Evolutionary conservation across 2,113 vertebrate genomes (phyloP).

Genomic region (Chionodraco myersi): DNA sequence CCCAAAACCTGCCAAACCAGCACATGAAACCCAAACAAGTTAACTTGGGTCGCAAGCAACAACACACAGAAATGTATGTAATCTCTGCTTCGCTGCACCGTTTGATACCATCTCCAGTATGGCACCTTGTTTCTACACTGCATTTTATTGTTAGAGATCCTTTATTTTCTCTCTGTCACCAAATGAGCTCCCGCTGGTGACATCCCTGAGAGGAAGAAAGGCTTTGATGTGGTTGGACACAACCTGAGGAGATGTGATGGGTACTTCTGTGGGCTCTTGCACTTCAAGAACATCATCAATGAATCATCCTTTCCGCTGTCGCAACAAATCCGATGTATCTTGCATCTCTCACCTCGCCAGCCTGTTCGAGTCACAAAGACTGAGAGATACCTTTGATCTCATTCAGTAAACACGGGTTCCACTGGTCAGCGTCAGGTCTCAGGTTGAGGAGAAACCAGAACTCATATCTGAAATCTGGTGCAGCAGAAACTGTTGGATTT

Average conservation of each 20-base stretch:
- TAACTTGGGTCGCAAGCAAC: not conserved
- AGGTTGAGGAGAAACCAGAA: not conserved
- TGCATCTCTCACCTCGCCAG: slow-evolving; percentile 43
- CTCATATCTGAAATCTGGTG: not conserved
- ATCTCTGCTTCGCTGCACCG: slow-evolving; percentile 4
- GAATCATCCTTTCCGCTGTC: slow-evolving; percentile 52
- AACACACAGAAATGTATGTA: slow-evolving; percentile 2
- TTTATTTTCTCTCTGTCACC: slow-evolving; percentile 25
- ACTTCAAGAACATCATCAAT: slow-evolving; percentile 63
- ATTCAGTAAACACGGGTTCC: slow-evolving; percentile 17
- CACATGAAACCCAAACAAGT: not conserved
- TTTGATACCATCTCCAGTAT: slow-evolving; percentile 1
- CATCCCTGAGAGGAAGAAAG: slow-evolving; percentile 30
- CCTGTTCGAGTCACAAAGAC: slow-evolving; percentile 41
- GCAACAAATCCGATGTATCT: slow-evolving; percentile 56
- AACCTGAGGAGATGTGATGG: slow-evolving; percentile 35
- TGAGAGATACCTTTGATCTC: slow-evolving; percentile 55
- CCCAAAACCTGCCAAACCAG: not conserved
- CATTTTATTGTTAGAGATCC: slow-evolving; percentile 24
- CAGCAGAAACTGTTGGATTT: not conserved
- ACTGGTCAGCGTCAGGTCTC: slow-evolving; percentile 8
- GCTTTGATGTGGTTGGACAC: slow-evolving; percentile 65
- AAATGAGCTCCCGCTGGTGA: slow-evolving; percentile 49
- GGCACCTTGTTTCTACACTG: slow-evolving; percentile 9
- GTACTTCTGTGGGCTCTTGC: slow-evolving; percentile 41